Evolutionary conservation across 2,888 invertebrate genomes (phyloP).

Genomic region (Drosophila setosimentum): DNA sequence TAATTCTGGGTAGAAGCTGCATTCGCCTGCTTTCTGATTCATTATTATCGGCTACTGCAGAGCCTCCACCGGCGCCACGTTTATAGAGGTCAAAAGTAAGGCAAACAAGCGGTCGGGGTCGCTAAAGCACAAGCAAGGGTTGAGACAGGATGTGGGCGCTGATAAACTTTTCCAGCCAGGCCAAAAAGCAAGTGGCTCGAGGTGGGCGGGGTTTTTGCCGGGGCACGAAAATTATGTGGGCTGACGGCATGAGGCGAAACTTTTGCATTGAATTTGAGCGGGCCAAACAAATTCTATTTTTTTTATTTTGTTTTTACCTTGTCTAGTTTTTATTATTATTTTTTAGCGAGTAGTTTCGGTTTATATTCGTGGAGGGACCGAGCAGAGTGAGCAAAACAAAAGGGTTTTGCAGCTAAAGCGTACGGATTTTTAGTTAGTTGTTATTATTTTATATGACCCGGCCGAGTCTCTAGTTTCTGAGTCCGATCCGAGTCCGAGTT

Average conservation of each 20-base stretch:
- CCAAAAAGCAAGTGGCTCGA: conserved; percentile 44
- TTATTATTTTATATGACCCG: conserved; percentile 78
- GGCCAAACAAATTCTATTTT: conserved; percentile 73
- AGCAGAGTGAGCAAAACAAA: conserved; percentile 64
- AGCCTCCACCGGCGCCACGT: conserved; percentile 46
- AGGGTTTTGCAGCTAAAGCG: conserved; percentile 82
- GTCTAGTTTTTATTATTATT: conserved; percentile 14
- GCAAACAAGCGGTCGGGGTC: conserved; percentile 72
- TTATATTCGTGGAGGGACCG: conserved; percentile 29
- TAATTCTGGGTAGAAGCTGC: conserved; percentile 26
- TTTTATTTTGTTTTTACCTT: conserved; percentile 23
- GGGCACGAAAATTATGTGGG: conserved; percentile 75
- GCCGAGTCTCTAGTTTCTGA: conserved; percentile 29
- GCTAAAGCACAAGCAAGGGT: conserved; percentile 15
- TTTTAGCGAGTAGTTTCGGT: conserved; percentile 59
- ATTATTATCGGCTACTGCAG: conserved; percentile 69
- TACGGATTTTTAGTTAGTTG: conserved; percentile 80
- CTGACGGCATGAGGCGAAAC: conserved; percentile 68
- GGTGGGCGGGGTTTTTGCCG: conserved; percentile 13
- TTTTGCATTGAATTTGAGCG: conserved; percentile 80
- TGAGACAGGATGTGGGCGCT: conserved; percentile 36
- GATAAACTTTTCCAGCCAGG: conserved; percentile 71
- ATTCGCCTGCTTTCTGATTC: conserved; percentile 56
- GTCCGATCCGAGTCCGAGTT: conserved; percentile 29
- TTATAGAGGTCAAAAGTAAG: conserved; percentile 80